Evolutionary conservation across 2,113 vertebrate species (phyloP), one percentile per base, ranked within the genome.

Genomic region (Dinomys branickii): DNA sequence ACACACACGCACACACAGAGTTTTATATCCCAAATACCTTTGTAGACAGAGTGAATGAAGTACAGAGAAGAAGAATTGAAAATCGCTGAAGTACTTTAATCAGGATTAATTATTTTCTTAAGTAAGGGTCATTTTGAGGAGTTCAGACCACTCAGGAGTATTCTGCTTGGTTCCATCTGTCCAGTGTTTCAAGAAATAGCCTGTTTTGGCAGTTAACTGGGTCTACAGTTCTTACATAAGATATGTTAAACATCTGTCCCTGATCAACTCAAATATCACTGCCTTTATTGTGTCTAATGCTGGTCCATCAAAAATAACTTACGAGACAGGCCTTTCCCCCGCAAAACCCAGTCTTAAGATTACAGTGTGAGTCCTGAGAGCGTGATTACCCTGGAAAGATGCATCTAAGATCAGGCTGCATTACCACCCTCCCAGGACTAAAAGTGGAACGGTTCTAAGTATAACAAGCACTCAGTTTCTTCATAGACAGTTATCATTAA

Each of bases 191-290:
- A 75, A 95, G 90, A 92, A 94, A 90, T 41, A 85, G 59, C 96
- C 91, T 87, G 69, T 96, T 96, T 96, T 92, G 96, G 90, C 90
- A 94, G 94, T 67, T 96, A 88, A 80, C 93, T 41, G 22, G 84
- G 90, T 87, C 96, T 91, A 96, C 63, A 59, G 0, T 71, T 94
- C 67, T 94, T 95, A 87, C 44, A 78, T 94, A 94, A 98, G 97
- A 96, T 97, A 96, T 97, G 95, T 93, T 97, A 94, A 95, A 96
- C 98, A 97, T 98, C 96, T 98, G 97, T 95, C 94, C 82, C 88
- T 73, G 88, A 97, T 96, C 96, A 97, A 94, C 94, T 88, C 87
- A 89, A 96, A 91, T 91, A 94, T 90, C 85, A 80, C 67, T 81
- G 67, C 38, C 89, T 95, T 97, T 94, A 81, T 91, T 92, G 95